A percentile compares a stretch with the other conserved stretches of the same genome.
phyloP scores from a whole-genome alignment of 2,797 vertebrate genomes.

The Urocyon cinereoargenteus region DNA sequence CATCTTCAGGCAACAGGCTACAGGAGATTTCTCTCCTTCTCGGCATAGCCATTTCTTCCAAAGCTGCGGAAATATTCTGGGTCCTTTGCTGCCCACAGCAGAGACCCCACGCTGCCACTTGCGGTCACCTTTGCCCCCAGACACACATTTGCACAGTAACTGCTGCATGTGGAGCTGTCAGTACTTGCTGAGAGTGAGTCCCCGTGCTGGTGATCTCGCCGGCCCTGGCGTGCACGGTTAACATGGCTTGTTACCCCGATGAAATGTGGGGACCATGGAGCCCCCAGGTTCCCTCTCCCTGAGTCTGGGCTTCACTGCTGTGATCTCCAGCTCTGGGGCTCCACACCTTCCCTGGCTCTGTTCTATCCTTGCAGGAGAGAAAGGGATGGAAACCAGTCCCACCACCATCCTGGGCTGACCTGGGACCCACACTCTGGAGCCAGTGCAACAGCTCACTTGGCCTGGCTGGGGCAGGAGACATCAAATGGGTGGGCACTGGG shows the following conservation, averaged over 20 bases:
- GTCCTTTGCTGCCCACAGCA: fast-evolving
- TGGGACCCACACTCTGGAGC: background rate
- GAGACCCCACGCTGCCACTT: fast-evolving
- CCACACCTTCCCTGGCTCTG: fast-evolving
- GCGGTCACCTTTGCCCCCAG: fast-evolving
- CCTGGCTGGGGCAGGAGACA: no score
- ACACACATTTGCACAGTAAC: fast-evolving
- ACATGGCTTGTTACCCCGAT: fast-evolving
- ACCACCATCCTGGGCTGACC: background rate
- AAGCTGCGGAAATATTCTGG: fast-evolving
- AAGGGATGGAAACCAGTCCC: no score
- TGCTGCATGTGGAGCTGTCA: fast-evolving
- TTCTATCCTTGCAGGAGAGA: background rate
- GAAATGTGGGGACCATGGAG: fast-evolving
- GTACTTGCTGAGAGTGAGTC: background rate
- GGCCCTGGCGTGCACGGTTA: fast-evolving
- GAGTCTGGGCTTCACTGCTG: background rate
- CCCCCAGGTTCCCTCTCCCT: fast-evolving
- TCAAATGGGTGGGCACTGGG: background rate
- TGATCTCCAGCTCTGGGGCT: fast-evolving
- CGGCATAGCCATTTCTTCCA: background rate
- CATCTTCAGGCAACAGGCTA: background rate
- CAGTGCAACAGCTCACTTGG: background rate
- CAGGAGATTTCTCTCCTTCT: background rate
- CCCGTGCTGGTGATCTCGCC: background rate